Percentiles rank a stretch among this genome's conserved stretches.
These are phyloP conservation scores for Mustela nigripes DNA, from an alignment of 2,113 vertebrate species.

Conservation along the genomic window DNA sequence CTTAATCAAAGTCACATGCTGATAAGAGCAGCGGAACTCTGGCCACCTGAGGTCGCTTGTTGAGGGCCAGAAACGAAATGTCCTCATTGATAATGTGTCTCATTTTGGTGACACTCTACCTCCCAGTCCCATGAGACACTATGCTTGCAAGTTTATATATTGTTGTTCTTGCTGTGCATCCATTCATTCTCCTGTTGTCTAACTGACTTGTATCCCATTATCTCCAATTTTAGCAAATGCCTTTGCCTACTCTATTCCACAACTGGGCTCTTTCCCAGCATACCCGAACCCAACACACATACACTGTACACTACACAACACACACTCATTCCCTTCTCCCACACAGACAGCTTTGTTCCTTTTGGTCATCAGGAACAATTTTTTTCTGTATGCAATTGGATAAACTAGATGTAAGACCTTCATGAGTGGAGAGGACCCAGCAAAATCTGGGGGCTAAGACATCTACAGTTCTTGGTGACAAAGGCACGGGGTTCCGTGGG, in stretches of 20 bases:
- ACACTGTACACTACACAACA: neutral
- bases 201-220: neutral
- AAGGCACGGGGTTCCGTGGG: neutral
- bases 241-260: neutral
- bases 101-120: neutral
- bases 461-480: neutral
- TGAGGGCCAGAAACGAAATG: neutral
- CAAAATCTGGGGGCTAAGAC: neutral
- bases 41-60: neutral
- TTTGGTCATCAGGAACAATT: neutral
- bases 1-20: neutral
- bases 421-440: neutral
- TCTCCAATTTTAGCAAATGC: neutral
- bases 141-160: neutral
- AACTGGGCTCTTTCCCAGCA: neutral
- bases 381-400: neutral
- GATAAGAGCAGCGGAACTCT: neutral
- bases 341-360: neutral
- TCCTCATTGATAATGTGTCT: neutral
- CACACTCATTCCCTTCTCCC: neutral
- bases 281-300: accelerated
- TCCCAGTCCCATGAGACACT: neutral
- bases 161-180: neutral
- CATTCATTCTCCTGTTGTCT: neutral
- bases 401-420: neutral